Evolutionary conservation across 2,113 vertebrate species (phyloP).

Genomic region (Pantherophis guttatus): DNA sequence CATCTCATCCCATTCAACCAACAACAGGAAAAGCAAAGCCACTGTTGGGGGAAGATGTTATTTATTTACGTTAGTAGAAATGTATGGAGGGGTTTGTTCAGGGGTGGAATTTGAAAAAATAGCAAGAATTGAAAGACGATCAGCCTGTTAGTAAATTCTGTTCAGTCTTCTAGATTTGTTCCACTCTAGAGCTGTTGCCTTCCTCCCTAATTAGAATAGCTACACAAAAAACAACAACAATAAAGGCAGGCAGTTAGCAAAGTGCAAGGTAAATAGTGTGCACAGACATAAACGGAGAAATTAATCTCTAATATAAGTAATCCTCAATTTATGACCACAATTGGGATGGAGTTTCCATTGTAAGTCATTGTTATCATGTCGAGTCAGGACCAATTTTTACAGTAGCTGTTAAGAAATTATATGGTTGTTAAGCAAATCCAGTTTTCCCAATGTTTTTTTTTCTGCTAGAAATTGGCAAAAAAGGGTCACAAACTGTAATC

Average conservation of each 20-base stretch:
- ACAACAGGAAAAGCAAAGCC: conserved; percentile 32
- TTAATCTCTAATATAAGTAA: background rate
- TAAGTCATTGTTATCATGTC: background rate
- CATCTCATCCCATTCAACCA: conserved; percentile 28
- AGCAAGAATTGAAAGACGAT: background rate
- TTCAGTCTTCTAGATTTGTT: background rate
- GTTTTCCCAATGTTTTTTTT: background rate
- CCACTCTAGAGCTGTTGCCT: background rate
- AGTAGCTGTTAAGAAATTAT: background rate
- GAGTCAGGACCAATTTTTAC: background rate
- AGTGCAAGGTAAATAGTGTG: background rate
- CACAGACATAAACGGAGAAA: background rate
- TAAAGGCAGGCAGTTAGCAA: background rate
- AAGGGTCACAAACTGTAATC: background rate
- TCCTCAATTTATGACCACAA: background rate
- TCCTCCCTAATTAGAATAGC: background rate
- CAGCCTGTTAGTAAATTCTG: background rate
- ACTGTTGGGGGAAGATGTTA: conserved; percentile 11
- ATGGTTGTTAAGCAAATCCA: background rate
- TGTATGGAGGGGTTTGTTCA: background rate
- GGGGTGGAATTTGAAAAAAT: background rate
- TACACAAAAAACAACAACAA: background rate
- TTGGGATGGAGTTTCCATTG: background rate
- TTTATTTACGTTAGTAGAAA: conserved; percentile 13
- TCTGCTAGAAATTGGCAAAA: background rate